phyloP scores from a whole-genome alignment of 2,113 vertebrate genomes.

The Pithys albifrons region DNA sequence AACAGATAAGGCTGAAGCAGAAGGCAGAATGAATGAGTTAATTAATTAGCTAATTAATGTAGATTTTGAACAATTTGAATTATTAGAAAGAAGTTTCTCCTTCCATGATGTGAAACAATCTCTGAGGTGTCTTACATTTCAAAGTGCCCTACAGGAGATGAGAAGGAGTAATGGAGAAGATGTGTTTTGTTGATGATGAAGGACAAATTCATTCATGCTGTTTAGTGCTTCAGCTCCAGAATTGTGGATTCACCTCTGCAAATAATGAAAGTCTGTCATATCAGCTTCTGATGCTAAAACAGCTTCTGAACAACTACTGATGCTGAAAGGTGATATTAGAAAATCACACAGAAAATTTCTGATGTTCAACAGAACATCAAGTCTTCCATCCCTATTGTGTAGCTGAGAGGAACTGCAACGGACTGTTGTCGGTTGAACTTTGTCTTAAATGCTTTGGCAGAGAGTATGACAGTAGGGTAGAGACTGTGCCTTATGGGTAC shows the following conservation, averaged over 20 bases:
- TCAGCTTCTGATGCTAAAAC: background rate
- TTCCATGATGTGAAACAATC: background rate
- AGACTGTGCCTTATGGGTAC: background rate
- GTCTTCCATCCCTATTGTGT: background rate
- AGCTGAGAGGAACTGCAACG: background rate
- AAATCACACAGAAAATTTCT: background rate
- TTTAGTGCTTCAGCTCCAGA: background rate
- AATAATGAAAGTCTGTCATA: background rate
- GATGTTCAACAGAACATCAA: rapidly evolving
- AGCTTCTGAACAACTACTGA: background rate
- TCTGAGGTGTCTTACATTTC: background rate
- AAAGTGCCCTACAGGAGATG: background rate
- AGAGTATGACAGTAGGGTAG: background rate
- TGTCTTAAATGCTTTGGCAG: rapidly evolving
- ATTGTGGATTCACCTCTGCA: background rate
- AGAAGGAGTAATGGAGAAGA: background rate
- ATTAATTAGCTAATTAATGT: background rate
- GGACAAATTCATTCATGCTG: background rate
- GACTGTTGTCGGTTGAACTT: background rate
- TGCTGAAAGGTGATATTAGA: background rate
- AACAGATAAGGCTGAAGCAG: background rate
- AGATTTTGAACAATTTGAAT: background rate
- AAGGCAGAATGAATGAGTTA: background rate
- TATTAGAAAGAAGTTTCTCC: background rate
- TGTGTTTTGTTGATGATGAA: background rate